phyloP scores from a whole-genome alignment of 2,113 vertebrate genomes.

The Microcebus jonahi region DNA sequence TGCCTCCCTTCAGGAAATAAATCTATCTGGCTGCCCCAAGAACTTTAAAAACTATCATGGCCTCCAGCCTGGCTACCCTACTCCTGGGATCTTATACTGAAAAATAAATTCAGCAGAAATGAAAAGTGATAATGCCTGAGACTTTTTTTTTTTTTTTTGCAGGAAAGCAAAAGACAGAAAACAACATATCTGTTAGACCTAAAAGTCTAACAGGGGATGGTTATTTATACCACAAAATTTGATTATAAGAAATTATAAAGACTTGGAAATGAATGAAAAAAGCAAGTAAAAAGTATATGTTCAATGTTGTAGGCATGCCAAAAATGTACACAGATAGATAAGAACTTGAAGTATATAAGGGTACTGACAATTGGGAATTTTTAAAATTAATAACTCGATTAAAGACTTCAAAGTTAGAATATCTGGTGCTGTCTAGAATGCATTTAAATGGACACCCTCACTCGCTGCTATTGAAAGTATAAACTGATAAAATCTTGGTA shows the following conservation, averaged over 20 bases:
- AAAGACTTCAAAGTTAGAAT: slow-evolving; percentile 4
- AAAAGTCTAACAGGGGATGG: not conserved
- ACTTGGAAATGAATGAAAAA: not conserved
- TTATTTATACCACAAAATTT: not conserved
- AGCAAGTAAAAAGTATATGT: not conserved
- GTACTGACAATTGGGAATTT: not conserved
- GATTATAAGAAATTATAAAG: not conserved
- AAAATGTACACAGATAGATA: not conserved
- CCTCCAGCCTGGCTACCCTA: not conserved
- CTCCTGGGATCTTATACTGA: not conserved
- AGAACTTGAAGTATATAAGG: not conserved
- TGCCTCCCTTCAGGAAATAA: not conserved
- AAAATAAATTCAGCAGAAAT: not conserved
- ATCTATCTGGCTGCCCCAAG: not conserved
- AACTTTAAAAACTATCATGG: not conserved
- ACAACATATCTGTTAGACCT: not conserved
- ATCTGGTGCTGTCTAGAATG: not conserved
- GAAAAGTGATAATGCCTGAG: not conserved
- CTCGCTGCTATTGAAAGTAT: not conserved
- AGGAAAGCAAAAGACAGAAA: not conserved
- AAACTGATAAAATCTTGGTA: not conserved
- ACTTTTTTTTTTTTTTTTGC: not conserved
- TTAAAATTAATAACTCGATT: not conserved
- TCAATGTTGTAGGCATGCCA: not conserved
- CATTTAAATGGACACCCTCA: not conserved